Evolutionary conservation across 1,140 invertebrate species (phyloP), one percentile per base, ranked within the genome.

Genomic region (Brachionus rubens): DNA sequence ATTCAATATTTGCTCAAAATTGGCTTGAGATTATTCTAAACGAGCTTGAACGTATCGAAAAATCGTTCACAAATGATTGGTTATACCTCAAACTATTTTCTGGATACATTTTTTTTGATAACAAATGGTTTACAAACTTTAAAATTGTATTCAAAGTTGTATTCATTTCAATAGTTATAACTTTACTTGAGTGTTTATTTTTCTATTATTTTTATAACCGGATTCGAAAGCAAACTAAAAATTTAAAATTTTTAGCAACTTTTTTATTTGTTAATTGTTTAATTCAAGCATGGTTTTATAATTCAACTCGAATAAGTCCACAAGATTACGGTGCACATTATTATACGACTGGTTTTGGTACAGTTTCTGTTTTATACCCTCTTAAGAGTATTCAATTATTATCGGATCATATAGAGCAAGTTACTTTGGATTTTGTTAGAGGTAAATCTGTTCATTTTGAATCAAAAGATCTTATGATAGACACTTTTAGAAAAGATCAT

Each of bases 81-180:
- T 41, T 72, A 12, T 12, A 33, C n/a, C 21, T 19, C 21, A 72
- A 72, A 24, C 19, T 72, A 7, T 72, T 72, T 30, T 30, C 21
- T n/a, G 68, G 68, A 6, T 72, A 72, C n/a, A 50, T 24, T 9
- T 72, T 72, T 54, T 72, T 50, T 54, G 68, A 72, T 24, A 33
- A 54, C 10, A 14, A 72, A 40, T 72, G 68, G 68, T 9, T 19
- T 5, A 12, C 26, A 21, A 48, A 33, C 41, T 59, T 59, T 59
- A 14, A 10, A 16, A 3, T 59, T 33, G 16, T 47, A 19, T 0
- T 19, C n/a, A 28, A 47, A 48, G 21, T 50, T 48, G 26, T 70
- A 19, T 19, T 0, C 43, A 5, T 10, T 12, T 72, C n/a, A 2
- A 52, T 36, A 3, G 10, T 24, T 28, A 1, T 72, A 26, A 40